Evolutionary conservation across 2,888 invertebrate species (phyloP).

Genomic region (Pollenia griseotomentosa): DNA sequence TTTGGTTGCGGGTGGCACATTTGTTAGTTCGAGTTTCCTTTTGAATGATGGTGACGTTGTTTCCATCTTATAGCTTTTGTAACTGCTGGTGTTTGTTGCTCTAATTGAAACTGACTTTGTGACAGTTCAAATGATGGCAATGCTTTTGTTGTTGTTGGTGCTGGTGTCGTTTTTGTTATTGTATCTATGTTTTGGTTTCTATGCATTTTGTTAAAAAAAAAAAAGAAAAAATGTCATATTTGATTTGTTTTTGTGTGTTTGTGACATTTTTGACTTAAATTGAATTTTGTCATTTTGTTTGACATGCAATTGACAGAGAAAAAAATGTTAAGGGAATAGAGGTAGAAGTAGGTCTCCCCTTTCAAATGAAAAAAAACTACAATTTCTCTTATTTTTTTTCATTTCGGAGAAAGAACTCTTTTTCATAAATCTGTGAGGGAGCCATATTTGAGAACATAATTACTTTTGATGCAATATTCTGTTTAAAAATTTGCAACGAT

Average conservation of each 20-base stretch:
- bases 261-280: conserved; percentile 78
- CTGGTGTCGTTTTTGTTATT: conserved; percentile 62
- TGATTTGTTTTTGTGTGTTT: conserved; percentile 70
- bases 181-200: conserved; percentile 47
- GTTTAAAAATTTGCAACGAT: conserved; percentile 39
- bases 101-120: conserved; percentile 83
- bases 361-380: conserved; percentile 7
- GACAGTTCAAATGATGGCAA: conserved; percentile 80
- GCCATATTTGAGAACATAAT: conserved; percentile 44
- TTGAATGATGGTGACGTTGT: conserved; percentile 23
- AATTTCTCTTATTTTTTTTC: conserved; percentile 9
- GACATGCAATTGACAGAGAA: conserved; percentile 69
- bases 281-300: conserved; percentile 78
- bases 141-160: conserved; percentile 42
- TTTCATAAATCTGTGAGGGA: not conserved
- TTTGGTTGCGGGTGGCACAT: conserved; percentile 15
- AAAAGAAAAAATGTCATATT: conserved; percentile 64
- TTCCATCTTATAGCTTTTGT: conserved; percentile 44
- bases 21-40: conserved; percentile 54
- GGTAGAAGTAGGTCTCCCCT: conserved; percentile 29
- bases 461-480: conserved; percentile 68
- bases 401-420: conserved; percentile 7
- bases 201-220: conserved; percentile 67
- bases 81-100: conserved; percentile 74
- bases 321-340: conserved; percentile 37